Evolutionary conservation across 2,888 invertebrate species (phyloP).

Genomic region (Entomobrya multifasciata): DNA sequence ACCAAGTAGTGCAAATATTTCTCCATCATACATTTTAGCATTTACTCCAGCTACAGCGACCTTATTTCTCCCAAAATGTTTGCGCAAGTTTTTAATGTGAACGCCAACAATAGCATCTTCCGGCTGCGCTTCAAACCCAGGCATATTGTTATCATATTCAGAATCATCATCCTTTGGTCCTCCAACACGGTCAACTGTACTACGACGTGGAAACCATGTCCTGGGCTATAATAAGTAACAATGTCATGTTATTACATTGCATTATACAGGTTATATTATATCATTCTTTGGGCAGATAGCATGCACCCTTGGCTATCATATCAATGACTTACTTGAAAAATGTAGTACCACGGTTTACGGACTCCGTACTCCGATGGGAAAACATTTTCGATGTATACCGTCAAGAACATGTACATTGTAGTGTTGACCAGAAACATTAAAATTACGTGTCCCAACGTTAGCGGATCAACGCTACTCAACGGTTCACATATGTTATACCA

Average conservation of each 20-base stretch:
- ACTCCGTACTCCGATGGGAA: slow-evolving; percentile 87
- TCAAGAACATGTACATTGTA: slow-evolving; percentile 83
- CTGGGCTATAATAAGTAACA: not conserved
- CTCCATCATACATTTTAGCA: slow-evolving; percentile 89
- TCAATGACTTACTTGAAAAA: no score
- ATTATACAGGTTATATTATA: slow-evolving; percentile 8
- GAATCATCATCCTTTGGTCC: not conserved
- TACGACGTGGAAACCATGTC: not conserved
- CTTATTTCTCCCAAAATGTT: slow-evolving; percentile 80
- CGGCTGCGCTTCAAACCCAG: not conserved
- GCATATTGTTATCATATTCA: slow-evolving; percentile 27
- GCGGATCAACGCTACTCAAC: slow-evolving; percentile 80
- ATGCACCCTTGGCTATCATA: not conserved
- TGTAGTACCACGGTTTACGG: slow-evolving; percentile 86
- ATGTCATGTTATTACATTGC: not conserved
- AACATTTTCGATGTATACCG: slow-evolving; percentile 85
- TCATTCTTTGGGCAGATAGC: not conserved
- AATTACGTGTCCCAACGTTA: no score
- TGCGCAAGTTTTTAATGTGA: slow-evolving; percentile 80
- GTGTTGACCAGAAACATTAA: no score
- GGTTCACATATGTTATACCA: slow-evolving; percentile 81
- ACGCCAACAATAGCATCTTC: slow-evolving; percentile 77
- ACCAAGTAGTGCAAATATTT: slow-evolving; percentile 92
- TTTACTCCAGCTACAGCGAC: slow-evolving; percentile 88
- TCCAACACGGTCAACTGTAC: not conserved